Conservation (phyloP, 2,113 vertebrate genomes). For the Prionailurus bengalensis region DNA sequence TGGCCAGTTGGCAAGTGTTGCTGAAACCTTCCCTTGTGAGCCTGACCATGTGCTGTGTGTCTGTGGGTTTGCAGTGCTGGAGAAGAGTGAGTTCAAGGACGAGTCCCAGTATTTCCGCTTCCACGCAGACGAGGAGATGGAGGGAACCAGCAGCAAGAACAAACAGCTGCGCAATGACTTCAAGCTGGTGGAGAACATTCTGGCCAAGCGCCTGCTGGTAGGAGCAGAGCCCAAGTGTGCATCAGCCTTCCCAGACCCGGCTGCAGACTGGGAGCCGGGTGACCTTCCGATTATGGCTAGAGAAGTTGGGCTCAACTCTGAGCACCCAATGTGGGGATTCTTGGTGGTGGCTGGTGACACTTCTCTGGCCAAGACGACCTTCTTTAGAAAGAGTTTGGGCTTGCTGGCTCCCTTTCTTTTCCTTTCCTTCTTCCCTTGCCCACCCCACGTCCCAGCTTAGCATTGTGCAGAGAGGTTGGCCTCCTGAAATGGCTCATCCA, state of each 20-base stretch:
- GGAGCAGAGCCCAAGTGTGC: slow-evolving; percentile 72
- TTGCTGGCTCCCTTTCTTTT: not conserved
- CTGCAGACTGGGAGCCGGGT: not conserved
- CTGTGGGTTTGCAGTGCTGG: slow-evolving; percentile 91
- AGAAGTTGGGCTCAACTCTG: not conserved
- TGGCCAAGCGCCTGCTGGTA: slow-evolving; percentile 97
- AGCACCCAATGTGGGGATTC: not conserved
- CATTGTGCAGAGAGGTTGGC: accelerated
- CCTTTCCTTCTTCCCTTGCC: not conserved
- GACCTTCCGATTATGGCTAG: not conserved
- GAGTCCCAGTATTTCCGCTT: slow-evolving; percentile 99
- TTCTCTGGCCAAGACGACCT: not conserved
- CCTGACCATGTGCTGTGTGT: slow-evolving; percentile 30
- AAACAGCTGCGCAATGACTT: slow-evolving; percentile 97
- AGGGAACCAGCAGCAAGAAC: slow-evolving; percentile 95
- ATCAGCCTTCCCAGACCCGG: not conserved
- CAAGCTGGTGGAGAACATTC: slow-evolving; percentile 97
- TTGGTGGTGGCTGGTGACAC: not conserved
- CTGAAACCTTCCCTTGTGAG: accelerated
- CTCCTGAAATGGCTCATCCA: not conserved
- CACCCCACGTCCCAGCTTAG: not conserved
- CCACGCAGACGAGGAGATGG: slow-evolving; percentile 98
- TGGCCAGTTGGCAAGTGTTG: not conserved
- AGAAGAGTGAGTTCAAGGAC: slow-evolving; percentile 99
- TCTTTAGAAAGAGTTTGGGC: not conserved